Evolutionary conservation across 2,888 invertebrate genomes (phyloP).

Genomic region (Drosophila multiciliata): DNA sequence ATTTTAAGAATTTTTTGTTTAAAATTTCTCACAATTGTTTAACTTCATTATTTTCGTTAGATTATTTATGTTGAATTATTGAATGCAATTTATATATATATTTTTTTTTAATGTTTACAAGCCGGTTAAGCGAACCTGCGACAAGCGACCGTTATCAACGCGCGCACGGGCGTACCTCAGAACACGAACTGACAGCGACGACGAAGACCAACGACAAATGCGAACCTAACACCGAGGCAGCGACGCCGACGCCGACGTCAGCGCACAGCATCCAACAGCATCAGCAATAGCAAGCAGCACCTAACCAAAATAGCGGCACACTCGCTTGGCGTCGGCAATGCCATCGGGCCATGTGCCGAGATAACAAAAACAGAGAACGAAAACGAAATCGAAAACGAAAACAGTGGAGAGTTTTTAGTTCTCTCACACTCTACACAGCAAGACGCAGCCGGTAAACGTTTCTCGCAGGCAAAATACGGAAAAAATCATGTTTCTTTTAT

Average conservation of each 20-base stretch:
- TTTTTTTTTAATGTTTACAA: conserved; percentile 36
- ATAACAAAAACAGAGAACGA: conserved; percentile 77
- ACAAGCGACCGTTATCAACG: conserved; percentile 64
- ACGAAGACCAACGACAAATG: conserved; percentile 43
- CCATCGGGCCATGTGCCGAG: conserved; percentile 58
- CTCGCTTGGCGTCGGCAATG: conserved; percentile 29
- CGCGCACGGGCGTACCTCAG: conserved; percentile 83
- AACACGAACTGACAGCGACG: conserved; percentile 80
- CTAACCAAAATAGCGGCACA: conserved; percentile 63
- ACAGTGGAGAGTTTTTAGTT: conserved; percentile 57
- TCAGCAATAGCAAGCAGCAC: conserved; percentile 22
- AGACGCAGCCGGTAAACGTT: conserved; percentile 62
- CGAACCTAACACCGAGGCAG: conserved; percentile 46
- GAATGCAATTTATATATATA: background rate
- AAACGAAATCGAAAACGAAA: conserved; percentile 57
- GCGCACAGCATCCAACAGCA: conserved; percentile 59
- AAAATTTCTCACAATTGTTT: conserved; percentile 11
- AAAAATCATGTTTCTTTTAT: background rate
- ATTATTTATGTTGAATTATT: conserved; percentile 1
- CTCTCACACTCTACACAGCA: conserved; percentile 46
- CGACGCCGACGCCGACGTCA: conserved; percentile 45
- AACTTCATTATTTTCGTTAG: conserved; percentile 1
- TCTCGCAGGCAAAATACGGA: conserved; percentile 51
- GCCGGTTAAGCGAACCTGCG: conserved; percentile 51
- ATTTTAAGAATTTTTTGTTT: conserved; percentile 11